Conservation (phyloP, 1,140 invertebrate genomes). For the Philopotamus ludificatus region DNA sequence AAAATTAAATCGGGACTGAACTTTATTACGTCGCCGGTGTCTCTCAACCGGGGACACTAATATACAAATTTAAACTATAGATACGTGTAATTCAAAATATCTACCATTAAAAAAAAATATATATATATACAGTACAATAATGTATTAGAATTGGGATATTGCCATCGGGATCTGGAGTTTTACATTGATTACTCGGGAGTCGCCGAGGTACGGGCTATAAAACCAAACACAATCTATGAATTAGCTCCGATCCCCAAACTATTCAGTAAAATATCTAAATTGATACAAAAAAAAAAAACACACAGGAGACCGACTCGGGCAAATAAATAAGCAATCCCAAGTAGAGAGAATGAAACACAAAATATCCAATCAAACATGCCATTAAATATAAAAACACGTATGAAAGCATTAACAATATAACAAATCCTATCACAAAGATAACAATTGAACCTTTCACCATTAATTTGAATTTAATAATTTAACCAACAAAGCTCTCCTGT, state of each 20-base stretch:
- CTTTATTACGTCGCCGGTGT: neutral
- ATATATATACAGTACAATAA: too few species aligned
- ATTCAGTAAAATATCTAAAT: conserved; percentile 2
- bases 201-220: conserved; percentile 39
- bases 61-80: neutral
- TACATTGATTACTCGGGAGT: conserved; percentile 40
- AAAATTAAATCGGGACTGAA: conserved; percentile 17
- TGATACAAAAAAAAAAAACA: conserved; percentile 1
- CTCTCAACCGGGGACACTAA: conserved; percentile 4
- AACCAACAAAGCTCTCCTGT: too few species aligned
- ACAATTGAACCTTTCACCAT: too few species aligned
- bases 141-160: conserved; percentile 31
- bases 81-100: too few species aligned
- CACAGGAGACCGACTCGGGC: too few species aligned
- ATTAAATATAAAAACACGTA: neutral
- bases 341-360: neutral
- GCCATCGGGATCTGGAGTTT: conserved; percentile 39
- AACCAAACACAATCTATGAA: conserved; percentile 29
- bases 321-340: neutral
- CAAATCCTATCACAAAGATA: too few species aligned
- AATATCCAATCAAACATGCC: neutral
- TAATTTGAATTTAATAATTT: too few species aligned
- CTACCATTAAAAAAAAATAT: too few species aligned
- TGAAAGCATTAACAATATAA: neutral
- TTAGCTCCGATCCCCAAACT: conserved; percentile 8